Conservation (phyloP, 2,888 invertebrate genomes). For the Aphrophora alni region DNA sequence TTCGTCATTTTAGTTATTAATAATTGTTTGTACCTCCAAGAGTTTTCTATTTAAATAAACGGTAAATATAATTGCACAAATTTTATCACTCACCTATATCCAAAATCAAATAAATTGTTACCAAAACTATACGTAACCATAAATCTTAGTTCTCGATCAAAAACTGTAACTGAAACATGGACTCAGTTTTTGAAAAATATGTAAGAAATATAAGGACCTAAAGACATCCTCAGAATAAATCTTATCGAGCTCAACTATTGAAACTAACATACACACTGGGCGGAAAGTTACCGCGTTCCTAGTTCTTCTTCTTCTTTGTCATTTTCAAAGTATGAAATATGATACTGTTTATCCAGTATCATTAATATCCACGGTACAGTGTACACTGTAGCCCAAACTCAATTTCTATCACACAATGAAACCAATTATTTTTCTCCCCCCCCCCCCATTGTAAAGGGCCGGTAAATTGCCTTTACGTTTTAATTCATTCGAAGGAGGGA, state of each 20-base stretch:
- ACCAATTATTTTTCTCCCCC: conserved; percentile 49
- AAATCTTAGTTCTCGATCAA: too few relatives aligned
- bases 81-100: too few relatives aligned
- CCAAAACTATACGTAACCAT: too few relatives aligned
- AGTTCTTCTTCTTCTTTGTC: background rate
- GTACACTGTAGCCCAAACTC: conserved; percentile 45
- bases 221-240: background rate
- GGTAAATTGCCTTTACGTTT: conserved; percentile 50
- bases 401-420: conserved; percentile 51
- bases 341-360: background rate
- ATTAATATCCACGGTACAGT: background rate
- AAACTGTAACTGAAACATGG: too few relatives aligned
- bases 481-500: conserved; percentile 44
- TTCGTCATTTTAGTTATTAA: too few relatives aligned
- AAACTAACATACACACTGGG: background rate
- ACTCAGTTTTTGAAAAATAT: too few relatives aligned
- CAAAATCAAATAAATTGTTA: too few relatives aligned
- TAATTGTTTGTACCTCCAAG: too few relatives aligned
- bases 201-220: too few relatives aligned
- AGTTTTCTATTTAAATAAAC: too few relatives aligned
- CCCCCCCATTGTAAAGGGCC: conserved; percentile 38
- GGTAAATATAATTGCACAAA: too few relatives aligned
- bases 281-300: too few relatives aligned
- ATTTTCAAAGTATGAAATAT: background rate
- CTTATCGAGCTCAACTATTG: background rate